phyloP scores from a whole-genome alignment of 2,113 vertebrate genomes.

The Pangasianodon gigas region DNA sequence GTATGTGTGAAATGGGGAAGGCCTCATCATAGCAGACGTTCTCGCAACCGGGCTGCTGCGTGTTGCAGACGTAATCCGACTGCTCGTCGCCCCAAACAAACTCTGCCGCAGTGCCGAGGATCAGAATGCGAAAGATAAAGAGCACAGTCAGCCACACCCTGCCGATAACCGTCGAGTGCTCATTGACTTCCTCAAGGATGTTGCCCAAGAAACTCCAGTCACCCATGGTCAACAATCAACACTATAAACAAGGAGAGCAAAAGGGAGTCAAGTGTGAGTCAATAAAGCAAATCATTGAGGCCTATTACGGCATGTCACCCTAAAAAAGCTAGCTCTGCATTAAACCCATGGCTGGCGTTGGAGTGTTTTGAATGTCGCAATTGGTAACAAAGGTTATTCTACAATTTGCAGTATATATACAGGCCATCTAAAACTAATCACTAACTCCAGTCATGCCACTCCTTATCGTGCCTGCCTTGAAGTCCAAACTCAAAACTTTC shows the following conservation, averaged over 20 bases:
- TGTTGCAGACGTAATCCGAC: conserved; percentile 90
- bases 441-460: not conserved
- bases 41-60: conserved; percentile 87
- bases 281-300: not conserved
- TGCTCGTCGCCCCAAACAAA: conserved; percentile 89
- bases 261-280: not conserved
- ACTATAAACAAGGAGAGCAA: conserved; percentile 38
- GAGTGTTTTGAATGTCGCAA: not conserved
- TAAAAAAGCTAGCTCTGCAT: not conserved
- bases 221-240: conserved; percentile 75
- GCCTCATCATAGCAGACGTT: conserved; percentile 89
- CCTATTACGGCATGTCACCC: not conserved
- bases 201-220: conserved; percentile 92
- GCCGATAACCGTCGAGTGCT: conserved; percentile 87
- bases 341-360: not conserved
- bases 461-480: not conserved
- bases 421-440: not conserved
- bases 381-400: not conserved
- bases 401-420: not conserved
- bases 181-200: conserved; percentile 88
- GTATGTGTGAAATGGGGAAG: conserved; percentile 87
- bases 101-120: conserved; percentile 84
- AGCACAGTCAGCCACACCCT: conserved; percentile 88
- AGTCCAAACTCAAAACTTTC: not conserved
- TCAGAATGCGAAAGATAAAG: conserved; percentile 88